Evolutionary conservation across 2,113 vertebrate species (phyloP).

Genomic region (Barbus barbus): DNA sequence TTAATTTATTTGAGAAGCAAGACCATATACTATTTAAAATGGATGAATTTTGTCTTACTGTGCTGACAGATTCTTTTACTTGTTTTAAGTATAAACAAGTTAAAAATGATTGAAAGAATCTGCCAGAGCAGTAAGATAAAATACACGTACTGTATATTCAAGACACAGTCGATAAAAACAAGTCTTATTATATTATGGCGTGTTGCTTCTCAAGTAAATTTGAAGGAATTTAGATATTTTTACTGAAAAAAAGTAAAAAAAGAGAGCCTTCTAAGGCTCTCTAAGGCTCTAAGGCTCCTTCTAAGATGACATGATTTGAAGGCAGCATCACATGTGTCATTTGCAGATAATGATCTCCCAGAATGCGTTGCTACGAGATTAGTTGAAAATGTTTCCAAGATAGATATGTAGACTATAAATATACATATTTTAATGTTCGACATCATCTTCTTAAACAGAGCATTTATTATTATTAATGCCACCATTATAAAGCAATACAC

Average conservation of each 20-base stretch:
- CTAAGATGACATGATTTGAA: no score
- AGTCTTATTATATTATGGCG: no score
- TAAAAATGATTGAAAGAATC: no score
- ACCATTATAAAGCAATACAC: neutral
- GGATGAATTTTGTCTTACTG: neutral
- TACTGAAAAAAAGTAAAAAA: neutral
- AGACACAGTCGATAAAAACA: neutral
- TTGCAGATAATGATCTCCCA: neutral
- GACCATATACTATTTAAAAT: neutral
- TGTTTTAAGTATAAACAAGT: neutral
- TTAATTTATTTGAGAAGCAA: neutral
- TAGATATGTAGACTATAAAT: neutral
- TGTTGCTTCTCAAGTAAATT: neutral
- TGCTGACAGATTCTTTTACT: neutral
- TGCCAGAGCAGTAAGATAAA: neutral
- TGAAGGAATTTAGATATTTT: neutral
- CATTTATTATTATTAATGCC: neutral
- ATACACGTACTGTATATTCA: neutral
- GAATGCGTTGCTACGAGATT: neutral
- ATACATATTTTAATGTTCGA: neutral
- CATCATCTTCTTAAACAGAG: no score
- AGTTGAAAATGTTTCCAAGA: neutral
- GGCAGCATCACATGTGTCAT: neutral
- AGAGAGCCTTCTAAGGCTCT: no score
- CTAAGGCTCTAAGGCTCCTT: no score